phyloP scores from a whole-genome alignment of 2,113 vertebrate species.

The Lepisosteus oculatus region DNA sequence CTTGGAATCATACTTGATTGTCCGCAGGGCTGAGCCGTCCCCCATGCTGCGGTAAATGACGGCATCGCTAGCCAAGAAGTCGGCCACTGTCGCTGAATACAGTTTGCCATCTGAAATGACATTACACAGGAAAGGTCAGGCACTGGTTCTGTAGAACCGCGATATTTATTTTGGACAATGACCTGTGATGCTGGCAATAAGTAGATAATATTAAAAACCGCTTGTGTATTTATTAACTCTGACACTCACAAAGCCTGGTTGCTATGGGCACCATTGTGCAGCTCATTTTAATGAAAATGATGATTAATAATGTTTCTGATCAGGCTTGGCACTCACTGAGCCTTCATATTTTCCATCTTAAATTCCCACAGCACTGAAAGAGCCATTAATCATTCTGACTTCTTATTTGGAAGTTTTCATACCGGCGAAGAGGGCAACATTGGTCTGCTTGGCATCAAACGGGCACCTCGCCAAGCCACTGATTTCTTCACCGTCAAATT shows the following conservation, averaged over 20 bases:
- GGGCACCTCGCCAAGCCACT: conserved; percentile 96
- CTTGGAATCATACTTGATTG: conserved; percentile 98
- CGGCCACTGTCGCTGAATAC: conserved; percentile 95
- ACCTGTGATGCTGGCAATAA: neutral
- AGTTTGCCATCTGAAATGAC: conserved; percentile 84
- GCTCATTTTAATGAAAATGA: conserved; percentile 26
- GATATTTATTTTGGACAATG: conserved; percentile 12
- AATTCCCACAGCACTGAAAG: conserved; percentile 24
- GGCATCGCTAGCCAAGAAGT: conserved; percentile 97
- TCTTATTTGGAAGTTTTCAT: conserved; percentile 62
- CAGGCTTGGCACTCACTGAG: conserved; percentile 14
- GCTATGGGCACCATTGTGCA: conserved; percentile 25
- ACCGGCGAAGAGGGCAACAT: conserved; percentile 98
- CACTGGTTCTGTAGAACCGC: neutral
- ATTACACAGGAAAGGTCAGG: conserved; percentile 21
- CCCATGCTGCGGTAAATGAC: conserved; percentile 99
- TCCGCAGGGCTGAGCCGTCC: conserved; percentile 92
- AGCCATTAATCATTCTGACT: conserved; percentile 61
- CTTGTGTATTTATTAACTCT: conserved; percentile 15
- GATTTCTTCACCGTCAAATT: conserved; percentile 98
- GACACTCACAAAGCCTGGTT: conserved; percentile 14
- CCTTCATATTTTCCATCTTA: conserved; percentile 26
- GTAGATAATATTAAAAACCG: conserved; percentile 14
- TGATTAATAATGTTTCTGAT: conserved; percentile 28
- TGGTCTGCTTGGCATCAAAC: conserved; percentile 98